Conservation (phyloP, 2,888 invertebrate species). For the Leucophora obtusa region DNA sequence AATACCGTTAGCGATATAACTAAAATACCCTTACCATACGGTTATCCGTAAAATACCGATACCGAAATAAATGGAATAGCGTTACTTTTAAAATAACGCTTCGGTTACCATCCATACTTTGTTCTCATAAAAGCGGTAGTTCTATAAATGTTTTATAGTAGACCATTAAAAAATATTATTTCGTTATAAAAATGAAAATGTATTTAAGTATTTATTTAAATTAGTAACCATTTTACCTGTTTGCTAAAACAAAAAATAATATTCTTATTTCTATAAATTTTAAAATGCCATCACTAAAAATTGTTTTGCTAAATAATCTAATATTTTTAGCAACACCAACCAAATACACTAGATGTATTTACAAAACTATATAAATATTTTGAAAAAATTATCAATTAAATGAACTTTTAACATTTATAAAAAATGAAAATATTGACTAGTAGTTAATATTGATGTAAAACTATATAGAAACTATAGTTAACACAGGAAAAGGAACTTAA, state of each 20-base stretch:
- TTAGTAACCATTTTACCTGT: background rate
- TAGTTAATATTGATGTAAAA: slow-evolving; percentile 6
- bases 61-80: no score
- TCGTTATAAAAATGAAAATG: no score
- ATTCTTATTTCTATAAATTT: background rate
- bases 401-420: slow-evolving; percentile 39
- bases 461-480: slow-evolving; percentile 6
- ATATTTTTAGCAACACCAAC: slow-evolving; percentile 24
- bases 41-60: no score
- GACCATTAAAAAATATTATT: no score
- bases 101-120: no score
- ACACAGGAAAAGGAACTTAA: slow-evolving; percentile 25
- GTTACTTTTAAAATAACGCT: no score
- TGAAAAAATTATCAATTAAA: background rate
- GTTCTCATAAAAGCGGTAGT: no score
- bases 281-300: slow-evolving; percentile 54
- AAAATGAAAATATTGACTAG: slow-evolving; percentile 35
- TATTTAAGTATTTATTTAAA: no score
- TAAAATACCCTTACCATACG: no score
- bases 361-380: slow-evolving; percentile 19
- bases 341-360: slow-evolving; percentile 53
- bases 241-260: background rate
- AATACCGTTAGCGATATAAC: no score
- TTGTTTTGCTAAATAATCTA: slow-evolving; percentile 4
- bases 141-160: no score